phyloP scores from a whole-genome alignment of 2,113 vertebrate genomes.

The Neotragus moschatus region DNA sequence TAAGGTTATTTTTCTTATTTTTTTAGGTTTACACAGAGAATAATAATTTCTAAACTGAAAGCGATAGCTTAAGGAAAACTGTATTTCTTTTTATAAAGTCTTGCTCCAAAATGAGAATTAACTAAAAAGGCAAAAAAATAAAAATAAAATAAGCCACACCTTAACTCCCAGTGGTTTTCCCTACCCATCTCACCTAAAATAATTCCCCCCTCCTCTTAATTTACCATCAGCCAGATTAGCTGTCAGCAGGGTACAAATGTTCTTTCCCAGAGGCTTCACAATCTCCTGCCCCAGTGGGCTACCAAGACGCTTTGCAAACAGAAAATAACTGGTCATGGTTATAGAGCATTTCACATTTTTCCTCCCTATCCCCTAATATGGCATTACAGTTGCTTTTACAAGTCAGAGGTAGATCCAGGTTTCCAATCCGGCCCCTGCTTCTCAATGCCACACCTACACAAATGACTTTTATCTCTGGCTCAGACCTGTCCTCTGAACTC shows the following conservation, averaged over 20 bases:
- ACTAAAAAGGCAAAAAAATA: neutral
- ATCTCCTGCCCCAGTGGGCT: neutral
- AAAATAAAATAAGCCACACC: neutral
- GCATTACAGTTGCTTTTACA: neutral
- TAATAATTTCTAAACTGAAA: constrained; percentile 28
- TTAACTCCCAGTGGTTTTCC: neutral
- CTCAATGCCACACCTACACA: neutral
- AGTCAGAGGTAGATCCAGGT: neutral
- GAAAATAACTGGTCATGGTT: neutral
- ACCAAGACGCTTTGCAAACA: neutral
- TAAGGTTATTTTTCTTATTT: constrained; percentile 40
- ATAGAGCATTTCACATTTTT: neutral
- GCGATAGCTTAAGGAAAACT: neutral
- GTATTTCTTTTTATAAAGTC: neutral
- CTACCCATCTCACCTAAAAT: neutral
- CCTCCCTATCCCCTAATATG: neutral
- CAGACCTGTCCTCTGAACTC: neutral
- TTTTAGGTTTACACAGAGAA: constrained; percentile 17
- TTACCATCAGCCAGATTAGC: neutral
- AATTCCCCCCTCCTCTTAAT: neutral
- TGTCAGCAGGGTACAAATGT: neutral
- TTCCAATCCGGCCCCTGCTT: neutral
- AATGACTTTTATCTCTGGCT: neutral
- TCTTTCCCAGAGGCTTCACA: neutral
- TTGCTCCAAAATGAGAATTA: constrained; percentile 17